These are phyloP conservation scores for Dyspetes luteomarginatus DNA, from an alignment of 2,888 invertebrate species.

Conservation along the genomic window DNA sequence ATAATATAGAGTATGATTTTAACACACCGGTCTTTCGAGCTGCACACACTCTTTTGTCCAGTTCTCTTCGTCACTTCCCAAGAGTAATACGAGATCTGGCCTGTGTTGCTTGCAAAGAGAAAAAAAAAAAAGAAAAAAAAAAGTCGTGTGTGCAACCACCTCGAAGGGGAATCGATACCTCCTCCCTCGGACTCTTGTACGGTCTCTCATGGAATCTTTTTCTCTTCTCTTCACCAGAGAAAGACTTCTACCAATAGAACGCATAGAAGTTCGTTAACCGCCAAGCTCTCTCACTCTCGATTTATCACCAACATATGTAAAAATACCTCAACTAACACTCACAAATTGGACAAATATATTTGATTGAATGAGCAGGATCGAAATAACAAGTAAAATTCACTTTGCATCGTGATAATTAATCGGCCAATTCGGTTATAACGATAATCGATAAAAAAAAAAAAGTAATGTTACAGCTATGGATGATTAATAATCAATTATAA, in stretches of 20 bases:
- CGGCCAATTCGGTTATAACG: neutral
- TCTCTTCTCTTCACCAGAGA: conserved; percentile 5
- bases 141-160: conserved; percentile 74
- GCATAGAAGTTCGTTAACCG: conserved; percentile 64
- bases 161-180: conserved; percentile 79
- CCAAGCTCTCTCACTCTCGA: conserved; percentile 9
- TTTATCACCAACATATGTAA: neutral
- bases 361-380: neutral
- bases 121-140: too few relatives aligned
- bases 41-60: conserved; percentile 47
- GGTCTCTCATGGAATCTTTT: conserved; percentile 73
- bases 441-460: too few relatives aligned
- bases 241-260: neutral
- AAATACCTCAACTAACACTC: neutral
- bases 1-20: too few relatives aligned
- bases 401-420: neutral
- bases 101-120: conserved; percentile 16
- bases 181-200: conserved; percentile 76
- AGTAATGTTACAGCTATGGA: neutral
- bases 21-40: conserved; percentile 52
- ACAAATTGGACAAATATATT: neutral
- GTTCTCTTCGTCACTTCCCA: conserved; percentile 34
- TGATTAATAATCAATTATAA: neutral
- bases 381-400: neutral
- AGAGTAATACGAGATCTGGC: conserved; percentile 78